phyloP scores from a whole-genome alignment of 1,140 invertebrate genomes.

The Trichomalopsis sarcophagae region DNA sequence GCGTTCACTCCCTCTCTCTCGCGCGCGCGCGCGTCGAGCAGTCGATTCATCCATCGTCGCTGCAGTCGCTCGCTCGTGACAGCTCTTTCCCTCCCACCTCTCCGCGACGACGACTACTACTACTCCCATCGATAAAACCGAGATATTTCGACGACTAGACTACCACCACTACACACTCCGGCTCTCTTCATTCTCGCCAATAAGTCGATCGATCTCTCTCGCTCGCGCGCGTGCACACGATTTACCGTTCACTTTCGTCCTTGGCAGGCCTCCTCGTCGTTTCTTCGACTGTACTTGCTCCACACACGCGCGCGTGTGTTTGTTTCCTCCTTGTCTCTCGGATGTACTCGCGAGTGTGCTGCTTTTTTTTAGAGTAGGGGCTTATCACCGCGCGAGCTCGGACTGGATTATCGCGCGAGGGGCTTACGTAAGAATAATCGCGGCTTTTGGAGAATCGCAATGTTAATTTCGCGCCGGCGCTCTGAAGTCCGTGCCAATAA shows the following conservation, averaged over 20 bases:
- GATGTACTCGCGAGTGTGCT: neutral
- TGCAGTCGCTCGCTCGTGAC: neutral
- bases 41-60: neutral
- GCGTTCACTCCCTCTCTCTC: neutral
- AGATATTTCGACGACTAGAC: conserved; percentile 8
- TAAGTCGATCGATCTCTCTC: conserved; percentile 27
- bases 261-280: conserved; percentile 12
- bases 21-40: neutral
- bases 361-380: neutral
- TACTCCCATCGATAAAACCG: neutral
- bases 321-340: conserved; percentile 9
- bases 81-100: neutral
- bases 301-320: neutral
- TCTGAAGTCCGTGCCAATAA: neutral
- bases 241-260: conserved; percentile 50
- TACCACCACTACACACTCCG: neutral
- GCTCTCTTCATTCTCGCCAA: conserved; percentile 16
- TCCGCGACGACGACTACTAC: neutral
- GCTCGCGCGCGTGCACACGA: neutral
- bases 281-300: neutral
- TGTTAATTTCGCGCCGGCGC: neutral
- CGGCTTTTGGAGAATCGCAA: neutral
- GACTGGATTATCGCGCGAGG: neutral
- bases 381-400: neutral
- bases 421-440: neutral